phyloP scores from a whole-genome alignment of 2,888 invertebrate genomes.

The Tipula confusa region DNA sequence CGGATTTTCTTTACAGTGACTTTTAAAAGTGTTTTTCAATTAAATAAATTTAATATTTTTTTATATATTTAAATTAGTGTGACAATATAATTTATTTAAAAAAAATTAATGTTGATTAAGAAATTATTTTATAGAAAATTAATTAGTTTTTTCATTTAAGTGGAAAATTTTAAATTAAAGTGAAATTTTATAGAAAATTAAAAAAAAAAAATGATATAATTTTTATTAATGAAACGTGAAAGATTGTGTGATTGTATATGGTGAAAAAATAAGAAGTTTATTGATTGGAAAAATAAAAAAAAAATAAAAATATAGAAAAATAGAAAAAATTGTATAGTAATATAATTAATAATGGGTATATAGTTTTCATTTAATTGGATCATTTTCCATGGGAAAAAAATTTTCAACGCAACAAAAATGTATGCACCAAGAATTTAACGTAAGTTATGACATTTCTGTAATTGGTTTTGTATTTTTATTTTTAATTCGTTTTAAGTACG shows the following conservation, averaged over 20 bases:
- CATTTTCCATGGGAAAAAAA: background rate
- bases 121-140: background rate
- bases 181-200: background rate
- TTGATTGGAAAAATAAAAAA: background rate
- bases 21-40: background rate
- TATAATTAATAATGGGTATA: background rate
- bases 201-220: background rate
- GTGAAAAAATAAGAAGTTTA: background rate
- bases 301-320: background rate
- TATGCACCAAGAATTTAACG: background rate
- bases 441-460: background rate
- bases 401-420: background rate
- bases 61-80: background rate
- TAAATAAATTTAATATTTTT: background rate
- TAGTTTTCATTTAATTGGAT: background rate
- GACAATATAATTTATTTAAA: too few relatives aligned
- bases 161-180: background rate
- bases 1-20: background rate
- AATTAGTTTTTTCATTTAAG: background rate
- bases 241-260: conserved; percentile 5
- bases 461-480: background rate
- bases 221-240: conserved; percentile 14
- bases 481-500: too few relatives aligned
- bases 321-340: background rate
- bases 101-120: background rate